phyloP scores from a whole-genome alignment of 2,888 invertebrate genomes.

The Polydrusus pterygomalis region DNA sequence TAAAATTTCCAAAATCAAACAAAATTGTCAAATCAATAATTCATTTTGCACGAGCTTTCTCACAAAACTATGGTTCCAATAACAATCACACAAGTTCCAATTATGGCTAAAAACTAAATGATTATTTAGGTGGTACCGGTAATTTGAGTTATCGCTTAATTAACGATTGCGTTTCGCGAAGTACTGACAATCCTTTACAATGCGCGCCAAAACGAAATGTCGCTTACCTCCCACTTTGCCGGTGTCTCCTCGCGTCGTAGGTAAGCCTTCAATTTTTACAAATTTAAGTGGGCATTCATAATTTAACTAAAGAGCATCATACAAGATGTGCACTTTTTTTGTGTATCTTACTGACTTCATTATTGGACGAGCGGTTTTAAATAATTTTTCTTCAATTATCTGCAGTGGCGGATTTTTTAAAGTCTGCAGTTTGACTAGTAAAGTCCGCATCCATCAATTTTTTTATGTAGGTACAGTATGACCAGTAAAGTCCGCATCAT shows the following conservation, averaged over 20 bases:
- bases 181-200: conserved; percentile 42
- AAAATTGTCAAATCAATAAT: neutral
- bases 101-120: conserved; percentile 1
- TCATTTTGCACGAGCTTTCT: neutral
- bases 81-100: neutral
- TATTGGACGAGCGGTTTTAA: too few relatives aligned
- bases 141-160: neutral
- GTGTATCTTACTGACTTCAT: too few relatives aligned
- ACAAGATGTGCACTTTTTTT: too few relatives aligned
- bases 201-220: conserved; percentile 45
- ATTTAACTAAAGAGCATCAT: neutral
- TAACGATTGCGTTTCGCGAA: conserved; percentile 34
- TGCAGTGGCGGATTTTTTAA: too few relatives aligned
- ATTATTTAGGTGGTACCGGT: conserved; percentile 1
- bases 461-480: too few relatives aligned
- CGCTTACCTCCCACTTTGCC: conserved; percentile 24
- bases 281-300: neutral
- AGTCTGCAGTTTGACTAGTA: too few relatives aligned
- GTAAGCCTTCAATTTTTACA: too few relatives aligned
- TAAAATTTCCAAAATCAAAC: conserved; percentile 7
- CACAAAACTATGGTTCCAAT: neutral
- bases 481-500: too few relatives aligned
- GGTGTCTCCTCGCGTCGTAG: neutral
- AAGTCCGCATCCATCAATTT: too few relatives aligned
- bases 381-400: too few relatives aligned